phyloP scores from a whole-genome alignment of 2,888 invertebrate species.

The Molanna angustata region DNA sequence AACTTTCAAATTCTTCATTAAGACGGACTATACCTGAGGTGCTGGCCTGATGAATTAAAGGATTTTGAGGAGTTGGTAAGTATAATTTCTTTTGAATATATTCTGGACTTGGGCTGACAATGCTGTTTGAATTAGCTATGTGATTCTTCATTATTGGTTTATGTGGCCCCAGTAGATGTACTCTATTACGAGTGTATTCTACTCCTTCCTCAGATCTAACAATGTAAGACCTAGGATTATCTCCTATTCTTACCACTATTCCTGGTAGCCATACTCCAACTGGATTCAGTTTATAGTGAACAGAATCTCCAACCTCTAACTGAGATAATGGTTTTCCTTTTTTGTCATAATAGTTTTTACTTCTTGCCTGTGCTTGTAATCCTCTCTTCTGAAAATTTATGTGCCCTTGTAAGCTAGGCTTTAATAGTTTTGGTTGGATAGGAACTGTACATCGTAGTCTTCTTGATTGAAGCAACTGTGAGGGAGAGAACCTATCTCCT shows the following conservation, averaged over 20 bases:
- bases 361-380: neutral
- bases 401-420: slow-evolving; percentile 1
- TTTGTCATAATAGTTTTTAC: slow-evolving; percentile 2
- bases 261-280: slow-evolving; percentile 1
- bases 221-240: neutral
- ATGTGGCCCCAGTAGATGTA: slow-evolving; percentile 2
- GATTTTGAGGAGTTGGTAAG: too few relatives aligned
- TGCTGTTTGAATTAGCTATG: too few relatives aligned
- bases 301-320: neutral
- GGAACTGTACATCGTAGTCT: neutral
- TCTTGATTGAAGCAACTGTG: slow-evolving; percentile 4
- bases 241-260: neutral
- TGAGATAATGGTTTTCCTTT: slow-evolving; percentile 1
- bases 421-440: neutral
- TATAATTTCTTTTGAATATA: too few relatives aligned
- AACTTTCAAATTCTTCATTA: too few relatives aligned
- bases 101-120: too few relatives aligned
- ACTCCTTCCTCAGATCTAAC: neutral
- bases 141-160: slow-evolving; percentile 4
- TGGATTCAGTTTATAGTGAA: slow-evolving; percentile 2
- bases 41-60: too few relatives aligned
- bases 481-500: slow-evolving; percentile 1
- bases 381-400: neutral
- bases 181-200: neutral
- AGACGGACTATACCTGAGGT: too few relatives aligned